These are phyloP conservation scores for Sinosuthora webbiana DNA, from an alignment of 2,113 vertebrate genomes.

Conservation along the genomic window DNA sequence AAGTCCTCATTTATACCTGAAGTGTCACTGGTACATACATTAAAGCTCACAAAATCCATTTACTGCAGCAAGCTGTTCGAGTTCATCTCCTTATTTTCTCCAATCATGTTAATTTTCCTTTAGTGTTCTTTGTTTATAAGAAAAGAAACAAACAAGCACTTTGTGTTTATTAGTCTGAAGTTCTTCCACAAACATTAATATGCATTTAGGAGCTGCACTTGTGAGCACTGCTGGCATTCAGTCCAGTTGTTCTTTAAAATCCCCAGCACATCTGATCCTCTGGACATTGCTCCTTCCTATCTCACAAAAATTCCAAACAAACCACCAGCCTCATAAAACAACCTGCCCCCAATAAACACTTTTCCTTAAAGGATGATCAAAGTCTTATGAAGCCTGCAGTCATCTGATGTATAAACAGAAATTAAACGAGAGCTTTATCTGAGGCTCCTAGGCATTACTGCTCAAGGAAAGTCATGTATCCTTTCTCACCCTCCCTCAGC, in stretches of 20 bases:
- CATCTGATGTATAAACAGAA: neutral
- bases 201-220: neutral
- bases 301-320: neutral
- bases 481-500: neutral
- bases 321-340: neutral
- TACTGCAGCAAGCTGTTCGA: constrained; percentile 7
- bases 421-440: neutral
- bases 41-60: constrained; percentile 30
- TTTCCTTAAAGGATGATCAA: neutral
- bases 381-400: neutral
- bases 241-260: neutral
- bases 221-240: neutral
- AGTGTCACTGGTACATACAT: constrained; percentile 48
- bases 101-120: constrained; percentile 6
- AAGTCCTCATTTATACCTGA: constrained; percentile 51
- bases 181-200: neutral
- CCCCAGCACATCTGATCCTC: neutral
- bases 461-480: neutral
- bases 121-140: constrained; percentile 11
- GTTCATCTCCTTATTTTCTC: constrained; percentile 27
- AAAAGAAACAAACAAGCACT: constrained; percentile 13
- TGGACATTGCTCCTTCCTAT: neutral
- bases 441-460: neutral
- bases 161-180: constrained; percentile 10
- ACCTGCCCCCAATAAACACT: neutral